Conservation (phyloP, 2,888 invertebrate genomes). For the Cabera pusaria region DNA sequence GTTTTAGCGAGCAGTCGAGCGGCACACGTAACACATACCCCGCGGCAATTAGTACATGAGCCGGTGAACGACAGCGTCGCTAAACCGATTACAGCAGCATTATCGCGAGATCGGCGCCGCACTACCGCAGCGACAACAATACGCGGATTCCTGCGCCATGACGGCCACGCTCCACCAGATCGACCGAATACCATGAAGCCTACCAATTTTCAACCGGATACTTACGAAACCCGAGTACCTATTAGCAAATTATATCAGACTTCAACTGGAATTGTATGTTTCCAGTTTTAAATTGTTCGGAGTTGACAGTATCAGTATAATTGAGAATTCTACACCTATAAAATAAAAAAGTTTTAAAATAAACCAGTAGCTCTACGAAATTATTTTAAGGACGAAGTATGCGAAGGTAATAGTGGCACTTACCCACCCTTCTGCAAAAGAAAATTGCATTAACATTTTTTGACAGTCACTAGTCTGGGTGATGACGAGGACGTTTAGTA, state of each 20-base stretch:
- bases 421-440: constrained; percentile 51
- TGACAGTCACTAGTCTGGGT: constrained; percentile 72
- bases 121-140: constrained; percentile 52
- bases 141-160: constrained; percentile 63
- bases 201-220: constrained; percentile 45
- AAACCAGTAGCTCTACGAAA: constrained; percentile 46
- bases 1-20: constrained; percentile 64
- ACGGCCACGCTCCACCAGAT: constrained; percentile 58
- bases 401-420: constrained; percentile 46
- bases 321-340: too few species aligned
- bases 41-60: constrained; percentile 73
- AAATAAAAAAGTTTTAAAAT: constrained; percentile 43
- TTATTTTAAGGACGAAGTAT: constrained; percentile 37
- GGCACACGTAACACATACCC: constrained; percentile 64
- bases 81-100: constrained; percentile 72
- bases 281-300: constrained; percentile 39
- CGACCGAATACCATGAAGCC: constrained; percentile 46
- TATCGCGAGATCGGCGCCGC: constrained; percentile 62
- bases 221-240: constrained; percentile 42
- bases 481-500: constrained; percentile 75
- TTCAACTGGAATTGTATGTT: constrained; percentile 44
- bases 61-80: constrained; percentile 73
- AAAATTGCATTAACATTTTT: constrained; percentile 76
- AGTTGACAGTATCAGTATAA: constrained; percentile 25
- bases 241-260: constrained; percentile 26